Evolutionary conservation across 2,888 invertebrate species (phyloP).

Genomic region (Ashinkailepas kermadecensis): DNA sequence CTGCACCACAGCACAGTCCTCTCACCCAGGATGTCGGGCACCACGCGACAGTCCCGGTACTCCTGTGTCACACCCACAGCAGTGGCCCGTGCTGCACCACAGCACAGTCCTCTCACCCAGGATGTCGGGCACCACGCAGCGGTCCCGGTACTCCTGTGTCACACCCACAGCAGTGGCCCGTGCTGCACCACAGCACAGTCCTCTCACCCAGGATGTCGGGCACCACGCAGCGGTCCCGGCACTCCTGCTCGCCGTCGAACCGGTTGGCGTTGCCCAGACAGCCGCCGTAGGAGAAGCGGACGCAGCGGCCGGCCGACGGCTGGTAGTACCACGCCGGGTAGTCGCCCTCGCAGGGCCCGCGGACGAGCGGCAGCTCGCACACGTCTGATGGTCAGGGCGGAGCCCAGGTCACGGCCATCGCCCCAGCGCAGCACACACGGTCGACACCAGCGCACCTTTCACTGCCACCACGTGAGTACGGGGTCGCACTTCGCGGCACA

Average conservation of each 20-base stretch:
- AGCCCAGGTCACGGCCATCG: too few species aligned
- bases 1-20: not conserved
- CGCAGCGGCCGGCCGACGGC: conserved; percentile 61
- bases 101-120: too few species aligned
- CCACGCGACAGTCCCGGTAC: conserved; percentile 65
- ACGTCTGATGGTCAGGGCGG: conserved; percentile 48
- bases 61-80: conserved; percentile 47
- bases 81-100: too few species aligned
- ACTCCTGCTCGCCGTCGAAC: conserved; percentile 68
- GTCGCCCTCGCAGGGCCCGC: conserved; percentile 73
- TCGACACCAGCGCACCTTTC: conserved; percentile 76
- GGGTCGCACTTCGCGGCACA: too few species aligned
- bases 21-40: conserved; percentile 55
- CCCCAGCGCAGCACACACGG: conserved; percentile 44
- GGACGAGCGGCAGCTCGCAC: conserved; percentile 69
- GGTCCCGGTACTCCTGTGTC: too few species aligned
- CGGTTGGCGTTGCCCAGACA: conserved; percentile 87
- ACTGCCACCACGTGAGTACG: conserved; percentile 39
- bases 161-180: too few species aligned
- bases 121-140: too few species aligned
- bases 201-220: conserved; percentile 54
- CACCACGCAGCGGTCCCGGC: conserved; percentile 62
- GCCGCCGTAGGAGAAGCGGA: conserved; percentile 80
- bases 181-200: not conserved
- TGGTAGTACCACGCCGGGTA: conserved; percentile 79